A percentile compares a stretch with the other conserved stretches of the same genome.
phyloP scores from a whole-genome alignment of 2,888 invertebrate species.

The Dicyrtoma fusca region DNA sequence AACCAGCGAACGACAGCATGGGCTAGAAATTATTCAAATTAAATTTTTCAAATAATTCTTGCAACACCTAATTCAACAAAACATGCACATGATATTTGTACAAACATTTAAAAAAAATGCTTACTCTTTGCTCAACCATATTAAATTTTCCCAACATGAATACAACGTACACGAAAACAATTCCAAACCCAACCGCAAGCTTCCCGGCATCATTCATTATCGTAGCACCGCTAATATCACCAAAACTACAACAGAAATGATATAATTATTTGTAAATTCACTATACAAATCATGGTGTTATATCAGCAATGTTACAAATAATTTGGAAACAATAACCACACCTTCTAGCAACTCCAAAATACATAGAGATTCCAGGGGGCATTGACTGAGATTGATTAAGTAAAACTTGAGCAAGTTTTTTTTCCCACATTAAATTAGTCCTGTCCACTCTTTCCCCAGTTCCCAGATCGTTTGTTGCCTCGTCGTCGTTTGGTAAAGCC shows the following conservation, averaged over 20 bases:
- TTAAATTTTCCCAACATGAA: conserved; percentile 74
- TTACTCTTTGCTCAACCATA: conserved; percentile 73
- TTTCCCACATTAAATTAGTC: conserved; percentile 50
- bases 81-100: too few relatives aligned
- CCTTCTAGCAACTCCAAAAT: conserved; percentile 68
- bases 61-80: too few relatives aligned
- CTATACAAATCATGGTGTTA: too few relatives aligned
- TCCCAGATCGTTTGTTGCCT: conserved; percentile 70
- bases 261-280: conserved; percentile 17
- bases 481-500: conserved; percentile 67
- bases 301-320: neutral
- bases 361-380: conserved; percentile 61
- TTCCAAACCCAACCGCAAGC: conserved; percentile 68
- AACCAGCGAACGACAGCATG: conserved; percentile 70
- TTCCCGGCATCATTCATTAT: conserved; percentile 76
- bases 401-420: conserved; percentile 41
- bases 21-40: conserved; percentile 61
- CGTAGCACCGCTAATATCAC: conserved; percentile 71
- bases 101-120: conserved; percentile 49
- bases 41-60: neutral
- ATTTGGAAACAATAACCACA: conserved; percentile 49
- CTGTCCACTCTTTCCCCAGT: conserved; percentile 72
- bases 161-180: conserved; percentile 76
- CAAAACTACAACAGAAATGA: conserved; percentile 65
- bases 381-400: conserved; percentile 29